Evolutionary conservation across 2,797 vertebrate species (phyloP), one percentile per base, ranked within the genome.

Genomic region (Pseudocheirus occidentalis): DNA sequence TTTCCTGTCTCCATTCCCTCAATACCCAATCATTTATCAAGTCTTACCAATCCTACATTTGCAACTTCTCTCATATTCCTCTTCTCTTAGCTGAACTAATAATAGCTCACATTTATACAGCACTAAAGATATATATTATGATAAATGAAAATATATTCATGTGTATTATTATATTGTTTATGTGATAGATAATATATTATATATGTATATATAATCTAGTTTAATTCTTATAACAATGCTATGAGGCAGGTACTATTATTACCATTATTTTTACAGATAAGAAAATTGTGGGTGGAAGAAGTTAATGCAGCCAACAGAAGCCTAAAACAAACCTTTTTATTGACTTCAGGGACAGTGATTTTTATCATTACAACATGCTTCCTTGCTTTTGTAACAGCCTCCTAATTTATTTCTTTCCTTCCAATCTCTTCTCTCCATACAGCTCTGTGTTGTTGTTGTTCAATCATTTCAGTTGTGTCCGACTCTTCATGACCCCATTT

Each of bases 1-100:
- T 52, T 95, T 66, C 4, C 0, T 95, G 89, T 90, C 87, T 56
- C 93, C 90, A 11, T 56, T 66, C 53, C 58, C 92, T 95, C 28
- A 58, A n/a, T 53, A 27, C 58, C 52, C 40, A 34, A 21, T 2
- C 52, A 54, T 55, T 66, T 56, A 55, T 50, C n/a, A 52, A 55
- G 81, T 55, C 62, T 56, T 92, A 46, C 21, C 31, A 54, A 73
- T 6, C 93, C 29, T 92, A 54, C 57, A 81, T 56, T 93, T 52
- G 54, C 9, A 93, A 31, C 53, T 13, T 34, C 31, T 92, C 62
- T 58, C 29, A 0, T 31, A 12, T 87, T 52, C 91, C 29, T 93
- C 12, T n/a, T 81, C 66, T 73, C 66, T 81, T 46, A 46, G 21
- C 73, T 81, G 21, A 40, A 46, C 21, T 81, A 81, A 46, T 81